These are phyloP conservation scores for Matsumurasca onukii DNA, from an alignment of 1,140 invertebrate species.

Conservation along the genomic window DNA sequence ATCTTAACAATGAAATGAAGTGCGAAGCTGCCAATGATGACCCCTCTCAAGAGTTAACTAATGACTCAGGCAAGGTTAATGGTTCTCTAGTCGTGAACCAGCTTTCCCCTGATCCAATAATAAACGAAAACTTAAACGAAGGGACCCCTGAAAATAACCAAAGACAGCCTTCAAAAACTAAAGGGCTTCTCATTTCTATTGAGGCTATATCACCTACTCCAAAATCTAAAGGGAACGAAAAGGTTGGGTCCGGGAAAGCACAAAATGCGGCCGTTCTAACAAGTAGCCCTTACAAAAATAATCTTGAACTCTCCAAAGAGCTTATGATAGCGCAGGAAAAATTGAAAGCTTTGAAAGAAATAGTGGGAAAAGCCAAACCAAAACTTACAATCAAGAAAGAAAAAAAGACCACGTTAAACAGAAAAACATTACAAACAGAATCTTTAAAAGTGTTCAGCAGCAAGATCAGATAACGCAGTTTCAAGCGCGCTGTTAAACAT, in stretches of 20 bases:
- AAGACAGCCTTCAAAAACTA: not conserved
- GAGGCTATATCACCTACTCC: not conserved
- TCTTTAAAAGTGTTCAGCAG: too few species aligned
- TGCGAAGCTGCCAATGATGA: not conserved
- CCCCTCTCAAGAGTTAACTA: too few species aligned
- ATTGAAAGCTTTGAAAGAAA: too few species aligned
- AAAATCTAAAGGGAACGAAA: not conserved
- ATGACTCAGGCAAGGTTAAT: too few species aligned
- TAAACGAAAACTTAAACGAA: not conserved
- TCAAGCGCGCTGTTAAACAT: too few species aligned
- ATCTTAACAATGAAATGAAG: not conserved
- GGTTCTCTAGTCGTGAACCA: not conserved
- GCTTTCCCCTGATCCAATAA: not conserved
- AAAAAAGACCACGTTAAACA: too few species aligned
- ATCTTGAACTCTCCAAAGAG: too few species aligned
- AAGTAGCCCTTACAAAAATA: conserved; percentile 11
- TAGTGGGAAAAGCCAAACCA: too few species aligned
- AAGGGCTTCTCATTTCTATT: not conserved
- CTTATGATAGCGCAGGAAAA: too few species aligned
- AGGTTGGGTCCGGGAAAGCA: not conserved
- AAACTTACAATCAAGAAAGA: too few species aligned
- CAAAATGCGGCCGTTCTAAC: conserved; percentile 16
- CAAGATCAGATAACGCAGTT: too few species aligned
- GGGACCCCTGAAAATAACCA: not conserved
- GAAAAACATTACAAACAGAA: too few species aligned